These are phyloP conservation scores for Parazoanthus darwini DNA, from an alignment of 92 coral and sea anemone species.

Conservation along the genomic window DNA sequence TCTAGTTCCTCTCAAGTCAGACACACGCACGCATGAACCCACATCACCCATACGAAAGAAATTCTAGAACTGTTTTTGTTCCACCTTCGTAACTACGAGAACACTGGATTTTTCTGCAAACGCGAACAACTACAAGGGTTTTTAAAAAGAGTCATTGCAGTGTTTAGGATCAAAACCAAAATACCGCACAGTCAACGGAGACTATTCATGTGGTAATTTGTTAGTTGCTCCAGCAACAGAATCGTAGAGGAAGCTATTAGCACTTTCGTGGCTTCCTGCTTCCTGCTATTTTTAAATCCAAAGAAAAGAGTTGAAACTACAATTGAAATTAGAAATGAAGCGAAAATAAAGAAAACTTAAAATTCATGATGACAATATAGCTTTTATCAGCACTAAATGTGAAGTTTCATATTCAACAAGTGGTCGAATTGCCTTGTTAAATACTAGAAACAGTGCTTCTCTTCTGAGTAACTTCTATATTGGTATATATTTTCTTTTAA, in stretches of 20 bases:
- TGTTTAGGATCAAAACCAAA: not conserved
- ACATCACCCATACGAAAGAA: not conserved
- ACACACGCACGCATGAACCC: not conserved
- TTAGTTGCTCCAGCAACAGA: conserved; percentile 45
- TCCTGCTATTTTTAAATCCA: conserved; percentile 29
- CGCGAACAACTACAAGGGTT: not conserved
- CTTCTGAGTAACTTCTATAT: not conserved
- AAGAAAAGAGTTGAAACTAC: conserved; percentile 4
- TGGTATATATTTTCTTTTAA: too few species aligned
- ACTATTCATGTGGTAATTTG: conserved; percentile 31
- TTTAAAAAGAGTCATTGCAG: not conserved
- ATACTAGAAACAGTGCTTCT: not conserved
- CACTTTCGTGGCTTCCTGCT: conserved; percentile 30
- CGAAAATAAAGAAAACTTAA: conserved; percentile 4
- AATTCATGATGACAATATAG: not conserved
- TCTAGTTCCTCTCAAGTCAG: not conserved
- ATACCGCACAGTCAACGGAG: not conserved
- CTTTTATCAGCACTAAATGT: not conserved
- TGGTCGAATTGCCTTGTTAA: not conserved
- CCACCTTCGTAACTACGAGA: not conserved
- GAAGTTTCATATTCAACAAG: conserved; percentile 16
- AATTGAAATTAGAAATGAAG: not conserved
- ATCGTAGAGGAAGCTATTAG: conserved; percentile 33
- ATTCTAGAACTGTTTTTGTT: not conserved
- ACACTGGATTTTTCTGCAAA: not conserved